Conservation (phyloP, 1,140 invertebrate species). For the Lordiphosa mommai region DNA sequence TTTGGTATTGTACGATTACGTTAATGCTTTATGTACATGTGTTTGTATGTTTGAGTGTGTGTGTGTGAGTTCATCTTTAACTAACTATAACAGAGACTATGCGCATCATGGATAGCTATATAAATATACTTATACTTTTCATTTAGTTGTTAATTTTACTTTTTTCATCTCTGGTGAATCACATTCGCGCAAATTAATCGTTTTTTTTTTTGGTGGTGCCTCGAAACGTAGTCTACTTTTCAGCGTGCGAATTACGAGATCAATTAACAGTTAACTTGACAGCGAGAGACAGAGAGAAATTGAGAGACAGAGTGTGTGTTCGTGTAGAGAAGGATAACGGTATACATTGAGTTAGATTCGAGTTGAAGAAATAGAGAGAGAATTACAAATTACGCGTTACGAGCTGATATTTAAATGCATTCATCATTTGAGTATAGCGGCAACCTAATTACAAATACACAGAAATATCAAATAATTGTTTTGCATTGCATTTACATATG, state of each 20-base stretch:
- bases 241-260: slow-evolving; percentile 14
- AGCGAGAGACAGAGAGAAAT: slow-evolving; percentile 32
- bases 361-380: slow-evolving; percentile 24
- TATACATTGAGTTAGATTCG: slow-evolving; percentile 57
- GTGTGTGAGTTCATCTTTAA: slow-evolving; percentile 32
- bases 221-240: slow-evolving; percentile 17
- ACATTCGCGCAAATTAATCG: slow-evolving; percentile 41
- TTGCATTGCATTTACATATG: slow-evolving; percentile 68
- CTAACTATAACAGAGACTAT: slow-evolving; percentile 67
- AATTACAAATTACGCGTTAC: slow-evolving; percentile 18
- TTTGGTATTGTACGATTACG: slow-evolving; percentile 31
- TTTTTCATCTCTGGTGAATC: slow-evolving; percentile 37
- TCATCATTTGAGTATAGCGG: slow-evolving; percentile 75
- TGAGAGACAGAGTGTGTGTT: slow-evolving; percentile 16
- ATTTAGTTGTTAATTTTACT: slow-evolving; percentile 19
- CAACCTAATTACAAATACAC: slow-evolving; percentile 72
- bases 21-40: slow-evolving; percentile 57
- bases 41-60: slow-evolving; percentile 13
- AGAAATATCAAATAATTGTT: slow-evolving; percentile 70
- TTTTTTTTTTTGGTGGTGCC: background rate
- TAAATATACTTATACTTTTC: slow-evolving; percentile 22
- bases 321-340: slow-evolving; percentile 28
- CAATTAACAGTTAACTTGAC: slow-evolving; percentile 22
- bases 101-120: slow-evolving; percentile 28
- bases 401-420: slow-evolving; percentile 73